Conservation (phyloP, 2,113 vertebrate genomes). For the Strix aluco region DNA sequence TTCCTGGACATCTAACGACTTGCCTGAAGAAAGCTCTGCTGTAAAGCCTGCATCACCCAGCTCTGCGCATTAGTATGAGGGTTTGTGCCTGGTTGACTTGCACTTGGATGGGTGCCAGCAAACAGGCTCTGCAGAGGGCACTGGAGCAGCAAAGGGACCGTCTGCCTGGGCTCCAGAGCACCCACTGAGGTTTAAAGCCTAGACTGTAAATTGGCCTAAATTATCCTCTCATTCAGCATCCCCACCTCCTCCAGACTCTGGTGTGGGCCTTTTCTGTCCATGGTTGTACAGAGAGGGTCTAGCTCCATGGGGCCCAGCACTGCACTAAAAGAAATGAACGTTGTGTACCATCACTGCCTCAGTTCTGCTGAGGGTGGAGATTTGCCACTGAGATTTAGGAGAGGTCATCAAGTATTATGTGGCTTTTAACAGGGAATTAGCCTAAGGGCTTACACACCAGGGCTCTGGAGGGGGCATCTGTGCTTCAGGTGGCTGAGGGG, state of each 20-base stretch:
- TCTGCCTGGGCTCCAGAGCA: background rate
- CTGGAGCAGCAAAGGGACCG: background rate
- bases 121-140: background rate
- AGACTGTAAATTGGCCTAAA: background rate
- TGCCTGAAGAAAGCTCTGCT: background rate
- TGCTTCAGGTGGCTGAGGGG: background rate
- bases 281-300: background rate
- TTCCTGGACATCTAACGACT: background rate
- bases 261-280: background rate
- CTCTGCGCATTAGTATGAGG: background rate
- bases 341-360: background rate
- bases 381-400: background rate
- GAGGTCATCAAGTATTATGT: background rate
- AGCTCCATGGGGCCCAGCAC: background rate
- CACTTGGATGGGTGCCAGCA: rapidly evolving
- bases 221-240: background rate
- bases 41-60: background rate
- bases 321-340: background rate
- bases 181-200: background rate
- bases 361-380: background rate
- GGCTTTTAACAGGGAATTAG: background rate
- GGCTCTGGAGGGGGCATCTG: background rate
- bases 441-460: background rate
- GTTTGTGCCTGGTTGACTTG: background rate
- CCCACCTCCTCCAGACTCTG: background rate